phyloP scores from a whole-genome alignment of 2,113 vertebrate species.

The Sterrhoptilus dennistouni region DNA sequence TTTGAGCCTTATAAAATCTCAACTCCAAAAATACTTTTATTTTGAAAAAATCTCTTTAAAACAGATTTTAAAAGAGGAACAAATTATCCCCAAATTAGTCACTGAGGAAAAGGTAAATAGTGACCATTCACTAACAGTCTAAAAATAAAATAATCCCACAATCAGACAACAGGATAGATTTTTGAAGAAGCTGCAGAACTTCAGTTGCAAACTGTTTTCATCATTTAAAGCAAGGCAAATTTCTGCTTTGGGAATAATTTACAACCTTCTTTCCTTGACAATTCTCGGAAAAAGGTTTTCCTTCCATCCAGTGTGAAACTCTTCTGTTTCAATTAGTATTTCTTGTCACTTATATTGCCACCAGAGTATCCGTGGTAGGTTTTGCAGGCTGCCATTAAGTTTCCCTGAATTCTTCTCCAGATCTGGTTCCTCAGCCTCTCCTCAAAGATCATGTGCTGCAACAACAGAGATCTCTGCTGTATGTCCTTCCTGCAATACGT shows the following conservation, averaged over 20 bases:
- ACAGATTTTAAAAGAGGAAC: rapidly evolving
- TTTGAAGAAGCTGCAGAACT: not conserved
- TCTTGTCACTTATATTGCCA: not conserved
- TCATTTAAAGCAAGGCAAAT: not conserved
- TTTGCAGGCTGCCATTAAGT: not conserved
- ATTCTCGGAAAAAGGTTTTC: not conserved
- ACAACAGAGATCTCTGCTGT: not conserved
- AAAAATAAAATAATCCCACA: not conserved
- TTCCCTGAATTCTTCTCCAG: not conserved
- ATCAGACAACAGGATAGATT: not conserved
- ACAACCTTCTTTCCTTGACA: not conserved
- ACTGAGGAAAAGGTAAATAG: not conserved
- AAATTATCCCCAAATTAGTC: not conserved
- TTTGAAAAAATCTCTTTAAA: not conserved
- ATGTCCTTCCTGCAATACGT: not conserved
- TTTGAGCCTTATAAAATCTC: not conserved
- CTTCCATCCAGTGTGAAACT: not conserved
- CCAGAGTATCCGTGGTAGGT: not conserved
- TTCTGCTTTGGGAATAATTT: not conserved
- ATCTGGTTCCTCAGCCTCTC: not conserved
- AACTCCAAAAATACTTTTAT: not conserved
- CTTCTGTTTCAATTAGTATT: not conserved
- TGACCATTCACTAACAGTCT: not conserved
- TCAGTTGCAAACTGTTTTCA: not conserved
- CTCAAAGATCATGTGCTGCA: not conserved